A percentile compares a stretch with the other conserved stretches of the same genome.
Evolutionary conservation across 2,888 invertebrate genomes (phyloP).

Genomic region (Notocelia uddmanniana): DNA sequence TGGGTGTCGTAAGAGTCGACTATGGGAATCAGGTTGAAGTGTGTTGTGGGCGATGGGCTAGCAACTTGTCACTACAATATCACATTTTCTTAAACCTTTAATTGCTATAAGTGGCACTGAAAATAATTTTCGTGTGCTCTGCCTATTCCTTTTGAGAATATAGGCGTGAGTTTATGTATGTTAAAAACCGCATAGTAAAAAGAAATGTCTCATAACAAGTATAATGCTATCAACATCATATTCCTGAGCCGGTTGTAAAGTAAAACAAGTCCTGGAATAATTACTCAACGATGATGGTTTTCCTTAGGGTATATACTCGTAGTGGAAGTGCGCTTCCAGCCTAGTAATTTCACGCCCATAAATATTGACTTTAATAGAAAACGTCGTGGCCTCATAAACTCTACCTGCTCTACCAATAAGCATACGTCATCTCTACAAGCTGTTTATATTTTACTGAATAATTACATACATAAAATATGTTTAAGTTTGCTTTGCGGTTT

Average conservation of each 20-base stretch:
- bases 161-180: too few relatives aligned
- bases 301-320: neutral
- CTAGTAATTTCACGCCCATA: conserved; percentile 17
- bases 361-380: conserved; percentile 27
- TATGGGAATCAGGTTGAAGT: too few relatives aligned
- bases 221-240: neutral
- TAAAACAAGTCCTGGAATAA: conserved; percentile 19
- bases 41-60: too few relatives aligned
- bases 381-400: conserved; percentile 22
- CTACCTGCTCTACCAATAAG: conserved; percentile 10
- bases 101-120: too few relatives aligned
- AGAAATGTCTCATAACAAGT: too few relatives aligned
- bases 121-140: too few relatives aligned
- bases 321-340: conserved; percentile 5
- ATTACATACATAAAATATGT: conserved; percentile 11
- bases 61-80: too few relatives aligned
- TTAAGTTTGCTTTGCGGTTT: conserved; percentile 15
- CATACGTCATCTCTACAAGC: conserved; percentile 30
- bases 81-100: too few relatives aligned
- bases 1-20: too few relatives aligned
- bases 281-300: conserved; percentile 3
- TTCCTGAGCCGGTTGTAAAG: neutral
- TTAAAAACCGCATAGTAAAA: too few relatives aligned
- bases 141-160: too few relatives aligned
- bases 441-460: conserved; percentile 30